phyloP scores from a whole-genome alignment of 1,140 invertebrate species.

The Zaprionus ghesquierei region DNA sequence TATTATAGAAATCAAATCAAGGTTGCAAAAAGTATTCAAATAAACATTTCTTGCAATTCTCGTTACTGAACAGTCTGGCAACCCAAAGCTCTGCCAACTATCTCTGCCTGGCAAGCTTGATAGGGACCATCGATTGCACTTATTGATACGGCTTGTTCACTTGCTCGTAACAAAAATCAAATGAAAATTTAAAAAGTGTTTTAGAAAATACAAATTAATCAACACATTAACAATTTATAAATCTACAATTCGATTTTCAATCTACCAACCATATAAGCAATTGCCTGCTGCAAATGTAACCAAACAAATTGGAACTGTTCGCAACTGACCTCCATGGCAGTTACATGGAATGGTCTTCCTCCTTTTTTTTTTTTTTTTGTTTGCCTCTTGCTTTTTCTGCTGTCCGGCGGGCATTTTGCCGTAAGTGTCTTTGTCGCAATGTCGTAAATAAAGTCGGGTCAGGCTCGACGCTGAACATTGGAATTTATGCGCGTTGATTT shows the following conservation, averaged over 20 bases:
- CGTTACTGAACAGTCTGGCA: neutral
- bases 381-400: constrained; percentile 3
- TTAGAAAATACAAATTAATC: neutral
- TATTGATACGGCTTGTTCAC: neutral
- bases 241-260: neutral
- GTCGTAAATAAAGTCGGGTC: constrained; percentile 79
- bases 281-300: neutral
- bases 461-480: constrained; percentile 75
- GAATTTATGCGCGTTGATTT: constrained; percentile 82
- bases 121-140: neutral
- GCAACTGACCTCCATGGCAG: neutral
- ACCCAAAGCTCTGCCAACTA: neutral
- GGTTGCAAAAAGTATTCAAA: neutral
- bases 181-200: neutral
- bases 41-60: too few species aligned
- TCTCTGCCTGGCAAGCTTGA: neutral
- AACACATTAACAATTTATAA: neutral
- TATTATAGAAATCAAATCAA: neutral
- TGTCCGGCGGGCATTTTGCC: constrained; percentile 61
- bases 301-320: constrained; percentile 7
- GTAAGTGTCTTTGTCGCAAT: constrained; percentile 79
- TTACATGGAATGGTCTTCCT: neutral
- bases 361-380: neutral
- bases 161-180: neutral
- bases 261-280: neutral